Percentiles rank a stretch among this genome's conserved stretches.
These are phyloP conservation scores for Euschistus heros DNA, from an alignment of 1,140 invertebrate genomes.

Conservation along the genomic window DNA sequence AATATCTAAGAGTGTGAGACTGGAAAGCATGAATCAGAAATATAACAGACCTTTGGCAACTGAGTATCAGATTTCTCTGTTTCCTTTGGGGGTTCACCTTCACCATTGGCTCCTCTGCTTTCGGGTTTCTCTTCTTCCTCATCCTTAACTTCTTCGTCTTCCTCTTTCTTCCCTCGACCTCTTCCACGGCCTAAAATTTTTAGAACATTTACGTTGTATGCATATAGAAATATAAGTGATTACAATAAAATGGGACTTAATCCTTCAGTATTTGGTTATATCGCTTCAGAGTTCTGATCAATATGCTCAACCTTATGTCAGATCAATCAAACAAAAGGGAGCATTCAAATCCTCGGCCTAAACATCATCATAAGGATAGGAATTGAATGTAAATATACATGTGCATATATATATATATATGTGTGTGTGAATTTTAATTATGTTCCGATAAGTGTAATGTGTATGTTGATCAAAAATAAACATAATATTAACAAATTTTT, in stretches of 20 bases:
- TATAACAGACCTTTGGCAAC: neutral
- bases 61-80: slow-evolving; percentile 28
- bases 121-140: slow-evolving; percentile 24
- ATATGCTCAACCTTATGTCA: slow-evolving; percentile 4
- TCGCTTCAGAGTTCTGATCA: slow-evolving; percentile 9
- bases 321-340: neutral
- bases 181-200: slow-evolving; percentile 31
- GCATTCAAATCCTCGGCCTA: slow-evolving; percentile 17
- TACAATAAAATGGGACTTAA: neutral
- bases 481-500: too few relatives aligned
- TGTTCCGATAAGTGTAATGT: too few relatives aligned
- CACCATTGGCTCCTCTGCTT: slow-evolving; percentile 30
- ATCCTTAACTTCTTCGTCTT: slow-evolving; percentile 37
- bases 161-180: slow-evolving; percentile 38
- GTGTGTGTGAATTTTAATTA: too few relatives aligned
- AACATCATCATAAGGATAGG: slow-evolving; percentile 12
- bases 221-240: neutral
- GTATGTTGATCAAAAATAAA: too few relatives aligned
- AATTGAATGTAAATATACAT: too few relatives aligned
- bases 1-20: too few relatives aligned
- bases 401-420: too few relatives aligned
- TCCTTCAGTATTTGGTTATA: neutral
- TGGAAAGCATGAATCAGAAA: too few relatives aligned
- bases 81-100: slow-evolving; percentile 29
- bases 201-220: neutral